phyloP scores from a whole-genome alignment of 53 echinoderm and acorn worm species.

The Echinometra lucunter region DNA sequence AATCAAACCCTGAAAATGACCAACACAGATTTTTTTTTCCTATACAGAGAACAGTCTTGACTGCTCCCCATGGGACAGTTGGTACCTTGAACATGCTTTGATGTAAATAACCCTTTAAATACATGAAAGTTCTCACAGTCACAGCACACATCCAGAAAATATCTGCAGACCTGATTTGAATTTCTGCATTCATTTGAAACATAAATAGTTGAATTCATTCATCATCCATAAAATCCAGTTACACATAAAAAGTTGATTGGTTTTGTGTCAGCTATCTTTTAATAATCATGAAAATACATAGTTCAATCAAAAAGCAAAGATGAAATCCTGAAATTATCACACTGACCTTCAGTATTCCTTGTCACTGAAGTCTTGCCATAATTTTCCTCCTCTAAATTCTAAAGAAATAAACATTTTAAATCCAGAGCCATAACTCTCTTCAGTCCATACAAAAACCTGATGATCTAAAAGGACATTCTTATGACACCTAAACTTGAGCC shows the following conservation, averaged over 20 bases:
- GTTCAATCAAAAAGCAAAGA: not conserved
- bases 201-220: not conserved
- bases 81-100: too few species aligned
- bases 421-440: not conserved
- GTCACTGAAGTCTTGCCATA: not conserved
- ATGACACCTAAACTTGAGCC: not conserved
- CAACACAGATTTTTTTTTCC: too few species aligned
- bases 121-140: not conserved
- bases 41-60: too few species aligned
- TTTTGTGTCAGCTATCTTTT: not conserved
- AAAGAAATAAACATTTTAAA: constrained; percentile 1
- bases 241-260: not conserved
- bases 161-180: not conserved
- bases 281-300: too few species aligned
- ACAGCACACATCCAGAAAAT: not conserved
- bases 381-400: not conserved
- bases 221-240: not conserved
- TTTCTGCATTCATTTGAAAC: not conserved
- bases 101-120: too few species aligned
- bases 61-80: too few species aligned
- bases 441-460: constrained; percentile 6
- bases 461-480: not conserved
- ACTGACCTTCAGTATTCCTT: not conserved
- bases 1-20: too few species aligned
- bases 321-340: not conserved